phyloP scores from a whole-genome alignment of 2,888 invertebrate species.

The Nephrocerus scutellatus region DNA sequence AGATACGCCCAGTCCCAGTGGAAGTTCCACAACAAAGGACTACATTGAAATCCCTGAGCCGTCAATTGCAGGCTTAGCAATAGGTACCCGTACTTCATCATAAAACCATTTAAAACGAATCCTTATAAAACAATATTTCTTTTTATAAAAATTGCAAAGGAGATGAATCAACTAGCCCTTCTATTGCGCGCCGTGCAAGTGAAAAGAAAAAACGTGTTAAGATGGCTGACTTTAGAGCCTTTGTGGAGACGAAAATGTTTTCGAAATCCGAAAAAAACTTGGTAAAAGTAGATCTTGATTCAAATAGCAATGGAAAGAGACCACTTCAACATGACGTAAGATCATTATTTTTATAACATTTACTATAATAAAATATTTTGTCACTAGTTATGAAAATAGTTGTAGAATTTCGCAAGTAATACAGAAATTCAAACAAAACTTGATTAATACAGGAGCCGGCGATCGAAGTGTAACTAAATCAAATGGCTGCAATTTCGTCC shows the following conservation, averaged over 20 bases:
- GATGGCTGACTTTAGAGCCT: conserved; percentile 84
- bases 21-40: conserved; percentile 55
- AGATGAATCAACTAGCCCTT: conserved; percentile 34
- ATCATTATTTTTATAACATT: no score
- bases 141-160: not conserved
- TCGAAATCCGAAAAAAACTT: conserved; percentile 87
- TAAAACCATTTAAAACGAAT: not conserved
- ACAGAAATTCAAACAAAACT: no score
- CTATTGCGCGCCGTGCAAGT: conserved; percentile 57
- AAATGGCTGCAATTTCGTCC: no score
- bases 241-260: conserved; percentile 83
- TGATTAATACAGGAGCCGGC: no score
- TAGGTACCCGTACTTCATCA: conserved; percentile 26
- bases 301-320: conserved; percentile 49
- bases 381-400: no score
- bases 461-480: no score
- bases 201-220: conserved; percentile 85
- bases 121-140: not conserved
- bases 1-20: conserved; percentile 42
- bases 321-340: conserved; percentile 60
- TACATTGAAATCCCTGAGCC: conserved; percentile 73
- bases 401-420: no score
- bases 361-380: no score
- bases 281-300: conserved; percentile 78
- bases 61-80: conserved; percentile 48